Conservation (phyloP, 2,797 vertebrate species). For the Otolemur crassicaudatus region DNA sequence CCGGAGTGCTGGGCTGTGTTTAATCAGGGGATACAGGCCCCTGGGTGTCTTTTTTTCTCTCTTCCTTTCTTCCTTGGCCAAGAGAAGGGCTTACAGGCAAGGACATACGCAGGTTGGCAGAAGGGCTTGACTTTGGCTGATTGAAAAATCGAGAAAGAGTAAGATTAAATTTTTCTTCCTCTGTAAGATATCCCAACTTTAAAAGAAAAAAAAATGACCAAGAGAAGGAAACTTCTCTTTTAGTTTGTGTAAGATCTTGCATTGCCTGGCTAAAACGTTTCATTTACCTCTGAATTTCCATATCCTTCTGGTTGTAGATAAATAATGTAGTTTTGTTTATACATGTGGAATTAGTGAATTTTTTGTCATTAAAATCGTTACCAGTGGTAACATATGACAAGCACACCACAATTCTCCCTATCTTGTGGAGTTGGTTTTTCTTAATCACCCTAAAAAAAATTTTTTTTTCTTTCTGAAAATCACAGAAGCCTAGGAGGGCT, state of each 20-base stretch:
- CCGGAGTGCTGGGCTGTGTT: constrained; percentile 73
- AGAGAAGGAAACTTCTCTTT: constrained; percentile 84
- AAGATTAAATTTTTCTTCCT: constrained; percentile 60
- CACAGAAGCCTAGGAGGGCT: constrained; percentile 82
- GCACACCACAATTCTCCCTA: constrained; percentile 87
- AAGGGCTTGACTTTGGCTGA: constrained; percentile 78
- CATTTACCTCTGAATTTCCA: constrained; percentile 86
- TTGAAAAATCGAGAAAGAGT: constrained; percentile 62
- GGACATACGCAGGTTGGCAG: constrained; percentile 81
- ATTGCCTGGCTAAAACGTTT: constrained; percentile 85
- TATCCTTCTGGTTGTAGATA: constrained; percentile 85
- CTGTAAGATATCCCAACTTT: constrained; percentile 80
- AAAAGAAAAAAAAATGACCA: constrained; percentile 76
- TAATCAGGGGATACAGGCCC: constrained; percentile 74
- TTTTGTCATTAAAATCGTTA: constrained; percentile 85
- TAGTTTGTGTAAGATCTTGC: constrained; percentile 81
- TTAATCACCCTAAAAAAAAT: neutral
- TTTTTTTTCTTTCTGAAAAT: constrained; percentile 80
- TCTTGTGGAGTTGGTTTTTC: constrained; percentile 66
- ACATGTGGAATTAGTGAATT: constrained; percentile 84
- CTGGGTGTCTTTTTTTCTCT: constrained; percentile 70
- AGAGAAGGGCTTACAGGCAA: constrained; percentile 79
- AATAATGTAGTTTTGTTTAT: constrained; percentile 87
- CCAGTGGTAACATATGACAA: constrained; percentile 87
- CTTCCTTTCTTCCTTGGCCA: constrained; percentile 74